Conservation (phyloP, 1,140 invertebrate species). For the Globodera ellingtonae region DNA sequence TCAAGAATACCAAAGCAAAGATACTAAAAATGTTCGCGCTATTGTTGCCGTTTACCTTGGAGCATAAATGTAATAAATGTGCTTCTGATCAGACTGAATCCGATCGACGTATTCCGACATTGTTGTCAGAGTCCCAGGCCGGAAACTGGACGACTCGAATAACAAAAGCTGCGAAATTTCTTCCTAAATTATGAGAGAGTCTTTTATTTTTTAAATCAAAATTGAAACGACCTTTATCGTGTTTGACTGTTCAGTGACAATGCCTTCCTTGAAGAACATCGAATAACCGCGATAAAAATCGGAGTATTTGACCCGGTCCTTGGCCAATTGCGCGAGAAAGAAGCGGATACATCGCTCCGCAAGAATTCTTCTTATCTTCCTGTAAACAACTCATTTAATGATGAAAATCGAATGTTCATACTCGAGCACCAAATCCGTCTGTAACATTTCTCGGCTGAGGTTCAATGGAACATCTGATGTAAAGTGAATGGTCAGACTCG, state of each 20-base stretch:
- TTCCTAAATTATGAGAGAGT: constrained; percentile 73
- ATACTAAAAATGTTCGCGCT: not conserved
- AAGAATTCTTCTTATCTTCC: constrained; percentile 81
- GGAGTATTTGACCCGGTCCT: constrained; percentile 80
- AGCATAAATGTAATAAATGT: constrained; percentile 81
- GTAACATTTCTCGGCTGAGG: constrained; percentile 88
- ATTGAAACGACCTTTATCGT: constrained; percentile 18
- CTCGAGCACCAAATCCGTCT: constrained; percentile 87
- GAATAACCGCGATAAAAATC: constrained; percentile 89
- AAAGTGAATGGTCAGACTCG: not conserved
- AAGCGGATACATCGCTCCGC: constrained; percentile 83
- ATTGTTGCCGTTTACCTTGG: constrained; percentile 23
- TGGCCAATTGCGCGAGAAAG: constrained; percentile 80
- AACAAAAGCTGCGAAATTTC: constrained; percentile 85
- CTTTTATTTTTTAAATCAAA: not conserved
- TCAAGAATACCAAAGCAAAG: not conserved
- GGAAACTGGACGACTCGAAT: constrained; percentile 84
- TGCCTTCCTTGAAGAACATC: constrained; percentile 75
- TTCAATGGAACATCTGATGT: constrained; percentile 86
- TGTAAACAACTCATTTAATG: constrained; percentile 61
- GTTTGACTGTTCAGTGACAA: constrained; percentile 27
- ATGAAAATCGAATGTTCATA: constrained; percentile 66
- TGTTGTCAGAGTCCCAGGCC: constrained; percentile 77
- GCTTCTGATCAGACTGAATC: constrained; percentile 78
- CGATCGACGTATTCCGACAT: constrained; percentile 79